These are phyloP conservation scores for Thaleichthys pacificus DNA, from an alignment of 2,797 vertebrate species.

Conservation along the genomic window DNA sequence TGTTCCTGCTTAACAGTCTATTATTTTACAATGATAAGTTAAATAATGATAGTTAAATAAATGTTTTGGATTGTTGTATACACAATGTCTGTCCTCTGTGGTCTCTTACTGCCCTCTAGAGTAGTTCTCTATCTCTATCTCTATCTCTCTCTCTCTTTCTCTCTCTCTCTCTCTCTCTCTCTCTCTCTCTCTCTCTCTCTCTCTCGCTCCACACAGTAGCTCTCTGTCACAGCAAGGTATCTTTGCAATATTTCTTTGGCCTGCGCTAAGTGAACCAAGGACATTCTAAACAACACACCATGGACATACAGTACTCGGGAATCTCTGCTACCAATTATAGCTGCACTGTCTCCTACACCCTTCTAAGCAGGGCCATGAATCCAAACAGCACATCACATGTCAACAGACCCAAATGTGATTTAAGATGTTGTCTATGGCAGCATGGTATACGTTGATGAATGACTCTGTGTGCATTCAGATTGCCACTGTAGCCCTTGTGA, in stretches of 20 bases:
- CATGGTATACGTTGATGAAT: too few species aligned
- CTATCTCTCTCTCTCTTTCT: neutral
- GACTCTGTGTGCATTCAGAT: neutral
- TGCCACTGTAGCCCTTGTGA: too few species aligned
- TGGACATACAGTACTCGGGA: slow-evolving; percentile 45
- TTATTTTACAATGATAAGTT: neutral
- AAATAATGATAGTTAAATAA: neutral
- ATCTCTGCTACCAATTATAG: slow-evolving; percentile 45
- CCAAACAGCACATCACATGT: slow-evolving; percentile 17
- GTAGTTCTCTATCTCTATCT: slow-evolving; percentile 41
- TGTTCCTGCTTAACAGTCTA: neutral
- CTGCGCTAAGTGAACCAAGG: slow-evolving; percentile 34
- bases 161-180: neutral
- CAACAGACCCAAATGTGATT: slow-evolving; percentile 1
- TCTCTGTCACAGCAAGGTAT: slow-evolving; percentile 6
- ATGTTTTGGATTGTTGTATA: neutral
- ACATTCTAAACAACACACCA: slow-evolving; percentile 49
- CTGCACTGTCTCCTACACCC: slow-evolving; percentile 16
- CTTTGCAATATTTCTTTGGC: neutral
- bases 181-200: neutral
- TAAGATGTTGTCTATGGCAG: neutral
- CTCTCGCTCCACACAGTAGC: neutral
- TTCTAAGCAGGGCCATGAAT: slow-evolving; percentile 37
- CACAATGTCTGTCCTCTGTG: slow-evolving; percentile 34
- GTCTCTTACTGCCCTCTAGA: slow-evolving; percentile 76